These are phyloP conservation scores for Arizona elegans DNA, from an alignment of 2,113 vertebrate species.

Conservation along the genomic window DNA sequence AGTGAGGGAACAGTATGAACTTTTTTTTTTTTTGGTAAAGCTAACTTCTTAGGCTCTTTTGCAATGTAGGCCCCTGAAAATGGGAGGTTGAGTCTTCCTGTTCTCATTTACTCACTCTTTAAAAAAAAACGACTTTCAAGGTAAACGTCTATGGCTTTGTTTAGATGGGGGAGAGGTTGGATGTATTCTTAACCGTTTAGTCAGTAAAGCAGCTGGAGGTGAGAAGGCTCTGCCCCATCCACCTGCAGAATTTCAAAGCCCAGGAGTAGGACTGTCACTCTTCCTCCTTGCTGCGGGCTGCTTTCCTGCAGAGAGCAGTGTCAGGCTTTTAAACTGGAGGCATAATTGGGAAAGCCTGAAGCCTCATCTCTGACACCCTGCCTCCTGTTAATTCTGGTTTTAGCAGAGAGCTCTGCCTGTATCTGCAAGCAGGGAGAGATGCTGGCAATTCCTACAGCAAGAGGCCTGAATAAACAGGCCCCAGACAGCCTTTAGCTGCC, in stretches of 20 bases:
- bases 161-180: too few relatives aligned
- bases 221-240: neutral
- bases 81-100: neutral
- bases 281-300: neutral
- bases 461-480: neutral
- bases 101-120: neutral
- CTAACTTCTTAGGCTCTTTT: neutral
- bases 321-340: neutral
- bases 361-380: neutral
- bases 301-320: neutral
- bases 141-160: neutral
- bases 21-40: conserved; percentile 12
- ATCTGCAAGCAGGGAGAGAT: neutral
- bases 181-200: accelerated
- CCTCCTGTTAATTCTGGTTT: neutral
- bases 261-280: neutral
- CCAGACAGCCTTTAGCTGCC: too few relatives aligned
- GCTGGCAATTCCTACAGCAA: neutral
- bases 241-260: neutral
- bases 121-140: neutral
- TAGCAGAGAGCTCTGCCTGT: neutral
- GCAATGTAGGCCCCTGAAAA: neutral
- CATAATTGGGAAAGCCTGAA: neutral
- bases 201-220: neutral
- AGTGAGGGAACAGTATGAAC: conserved; percentile 54